Conservation (phyloP, 2,113 vertebrate genomes). For the Nettapus auritus region DNA sequence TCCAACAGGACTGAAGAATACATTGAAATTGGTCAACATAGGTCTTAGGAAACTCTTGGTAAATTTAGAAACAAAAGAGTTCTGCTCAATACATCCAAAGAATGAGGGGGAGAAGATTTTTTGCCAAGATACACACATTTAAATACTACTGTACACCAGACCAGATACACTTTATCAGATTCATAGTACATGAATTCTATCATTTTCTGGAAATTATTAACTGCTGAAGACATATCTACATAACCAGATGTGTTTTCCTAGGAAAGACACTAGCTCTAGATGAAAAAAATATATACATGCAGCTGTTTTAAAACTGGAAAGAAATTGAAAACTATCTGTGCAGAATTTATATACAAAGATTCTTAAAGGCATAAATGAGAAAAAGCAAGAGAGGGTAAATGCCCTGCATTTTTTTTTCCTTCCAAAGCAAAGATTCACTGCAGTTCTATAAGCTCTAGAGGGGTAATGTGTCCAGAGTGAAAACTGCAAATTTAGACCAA, state of each 20-base stretch:
- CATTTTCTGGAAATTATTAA: background rate
- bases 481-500: background rate
- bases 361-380: background rate
- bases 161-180: background rate
- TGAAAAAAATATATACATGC: background rate
- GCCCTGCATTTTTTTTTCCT: background rate
- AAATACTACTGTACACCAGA: background rate
- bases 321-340: background rate
- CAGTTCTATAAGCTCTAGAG: background rate
- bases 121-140: background rate
- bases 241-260: background rate
- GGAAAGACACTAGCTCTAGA: background rate
- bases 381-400: background rate
- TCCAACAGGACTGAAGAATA: background rate
- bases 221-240: background rate
- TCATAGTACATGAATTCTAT: background rate
- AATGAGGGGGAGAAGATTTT: background rate
- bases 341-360: background rate
- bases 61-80: background rate
- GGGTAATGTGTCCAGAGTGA: background rate
- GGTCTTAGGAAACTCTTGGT: background rate
- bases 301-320: background rate
- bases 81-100: background rate
- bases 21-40: background rate
- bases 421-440: background rate